Base-by-base conservation (phyloP, 2,888 invertebrate species). In the Phanerotoma sp. region DNA sequence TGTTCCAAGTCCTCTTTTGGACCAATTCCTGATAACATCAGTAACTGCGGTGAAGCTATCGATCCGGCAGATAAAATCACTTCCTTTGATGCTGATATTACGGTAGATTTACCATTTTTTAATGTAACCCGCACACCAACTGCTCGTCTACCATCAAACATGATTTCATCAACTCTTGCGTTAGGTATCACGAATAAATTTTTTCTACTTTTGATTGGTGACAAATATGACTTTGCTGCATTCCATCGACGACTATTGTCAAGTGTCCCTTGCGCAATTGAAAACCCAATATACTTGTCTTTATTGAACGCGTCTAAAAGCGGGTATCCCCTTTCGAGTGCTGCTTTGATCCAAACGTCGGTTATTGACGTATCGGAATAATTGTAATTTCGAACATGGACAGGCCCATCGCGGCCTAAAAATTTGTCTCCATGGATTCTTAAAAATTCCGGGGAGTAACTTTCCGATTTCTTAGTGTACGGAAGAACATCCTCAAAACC, bases 21-120 rank as follows among this genome's bases (percentile, higher is more conserved):
- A 0, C 84, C 84, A 9, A 87, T 79, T 1, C 88, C 88, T 1
- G 86, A 87, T 11, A 88, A 72, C 83, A 88, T 82, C 37, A 89
- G 75, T 4, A 89, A 65, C 67, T 89, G 86, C 0, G 88, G 86
- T 2, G 84, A 82, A 62, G 83, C 86, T 46, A 89, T 79, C 3
- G 85, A 79, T 4, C 89, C 89, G 1, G 83, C 85, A 9, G 84
- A 83, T 5, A 89, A 65, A 53, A 89, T 83, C 1, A 89, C 80
- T 65, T 86, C 86, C 56, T 82, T 84, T 10, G 77, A 77, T 5
- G 84, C 84, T 42, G 61, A 65, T 10, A 69, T 58, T 3, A 57
- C 68, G 2, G 77, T 41, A 3, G 58, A 59, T 44, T 62, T 63
- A 0, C 73, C 74, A 13, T 68, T 64, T 62, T 75, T 62, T 65